Conservation (phyloP, 53 echinoderm and acorn worm genomes). For the Luidia sarsii region DNA sequence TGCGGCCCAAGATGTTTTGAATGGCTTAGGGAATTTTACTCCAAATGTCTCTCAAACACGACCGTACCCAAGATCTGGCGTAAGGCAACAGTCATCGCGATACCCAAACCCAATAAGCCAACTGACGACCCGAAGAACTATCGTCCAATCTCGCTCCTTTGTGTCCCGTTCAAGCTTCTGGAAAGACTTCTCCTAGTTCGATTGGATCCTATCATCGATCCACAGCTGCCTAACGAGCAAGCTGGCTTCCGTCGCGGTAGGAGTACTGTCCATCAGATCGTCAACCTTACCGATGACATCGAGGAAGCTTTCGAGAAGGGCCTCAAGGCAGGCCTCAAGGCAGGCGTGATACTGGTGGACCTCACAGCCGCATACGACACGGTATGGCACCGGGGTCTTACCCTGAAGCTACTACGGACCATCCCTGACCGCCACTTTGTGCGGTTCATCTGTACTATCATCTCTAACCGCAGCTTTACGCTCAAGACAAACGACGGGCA, state of each 20-base stretch:
- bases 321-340: no score
- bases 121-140: conserved; percentile 56
- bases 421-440: conserved; percentile 43
- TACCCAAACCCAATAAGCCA: conserved; percentile 56
- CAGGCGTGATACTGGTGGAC: conserved; percentile 51
- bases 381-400: conserved; percentile 54
- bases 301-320: conserved; percentile 32
- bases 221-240: conserved; percentile 7
- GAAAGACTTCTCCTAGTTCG: conserved; percentile 42
- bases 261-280: not conserved
- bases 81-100: conserved; percentile 19
- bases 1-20: conserved; percentile 39
- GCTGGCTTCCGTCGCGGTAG: conserved; percentile 18
- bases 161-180: conserved; percentile 47
- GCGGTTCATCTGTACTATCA: conserved; percentile 26
- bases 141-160: conserved; percentile 55
- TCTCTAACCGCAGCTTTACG: conserved; percentile 56
- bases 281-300: conserved; percentile 19
- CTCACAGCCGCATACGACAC: conserved; percentile 68
- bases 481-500: conserved; percentile 54
- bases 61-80: conserved; percentile 37
- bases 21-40: conserved; percentile 55
- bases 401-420: conserved; percentile 36
- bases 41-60: conserved; percentile 3
- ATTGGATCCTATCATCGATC: conserved; percentile 12